Conservation (phyloP, 2,888 invertebrate genomes). For the Cosmia trapezina region DNA sequence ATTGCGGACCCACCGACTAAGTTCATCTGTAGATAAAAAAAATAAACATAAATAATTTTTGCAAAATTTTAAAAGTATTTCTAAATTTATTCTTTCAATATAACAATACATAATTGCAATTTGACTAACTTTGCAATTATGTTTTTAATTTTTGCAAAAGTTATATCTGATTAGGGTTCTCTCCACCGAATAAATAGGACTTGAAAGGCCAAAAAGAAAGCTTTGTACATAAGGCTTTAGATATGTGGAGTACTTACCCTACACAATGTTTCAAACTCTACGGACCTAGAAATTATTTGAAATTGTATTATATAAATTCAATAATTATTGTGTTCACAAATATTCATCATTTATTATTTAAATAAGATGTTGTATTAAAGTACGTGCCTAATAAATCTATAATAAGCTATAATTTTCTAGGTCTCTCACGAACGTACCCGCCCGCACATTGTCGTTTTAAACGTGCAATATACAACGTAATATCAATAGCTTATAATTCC, state of each 20-base stretch:
- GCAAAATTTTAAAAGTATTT: constrained; percentile 53
- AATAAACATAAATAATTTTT: constrained; percentile 59
- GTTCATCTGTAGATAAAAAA: constrained; percentile 77
- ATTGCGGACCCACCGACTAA: constrained; percentile 86
- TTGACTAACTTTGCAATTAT: constrained; percentile 34
- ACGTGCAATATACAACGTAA: constrained; percentile 77
- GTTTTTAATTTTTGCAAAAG: constrained; percentile 65
- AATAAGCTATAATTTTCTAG: constrained; percentile 34
- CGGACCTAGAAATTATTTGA: constrained; percentile 57
- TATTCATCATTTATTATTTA: constrained; percentile 33
- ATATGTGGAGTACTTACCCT: constrained; percentile 68
- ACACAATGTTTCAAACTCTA: constrained; percentile 65
- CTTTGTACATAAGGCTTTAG: constrained; percentile 85
- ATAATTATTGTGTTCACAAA: constrained; percentile 49
- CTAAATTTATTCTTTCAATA: constrained; percentile 8
- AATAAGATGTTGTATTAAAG: constrained; percentile 33
- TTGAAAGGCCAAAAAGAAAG: constrained; percentile 86
- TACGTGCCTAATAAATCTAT: constrained; percentile 32
- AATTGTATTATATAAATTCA: constrained; percentile 31
- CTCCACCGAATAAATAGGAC: constrained; percentile 85
- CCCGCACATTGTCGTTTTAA: constrained; percentile 67
- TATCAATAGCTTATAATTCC: constrained; percentile 62
- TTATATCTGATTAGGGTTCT: constrained; percentile 72
- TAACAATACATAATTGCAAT: constrained; percentile 31
- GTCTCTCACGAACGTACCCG: constrained; percentile 51